Base-by-base conservation (phyloP, 2,797 vertebrate genomes). In the Hybognathus amarus region DNA sequence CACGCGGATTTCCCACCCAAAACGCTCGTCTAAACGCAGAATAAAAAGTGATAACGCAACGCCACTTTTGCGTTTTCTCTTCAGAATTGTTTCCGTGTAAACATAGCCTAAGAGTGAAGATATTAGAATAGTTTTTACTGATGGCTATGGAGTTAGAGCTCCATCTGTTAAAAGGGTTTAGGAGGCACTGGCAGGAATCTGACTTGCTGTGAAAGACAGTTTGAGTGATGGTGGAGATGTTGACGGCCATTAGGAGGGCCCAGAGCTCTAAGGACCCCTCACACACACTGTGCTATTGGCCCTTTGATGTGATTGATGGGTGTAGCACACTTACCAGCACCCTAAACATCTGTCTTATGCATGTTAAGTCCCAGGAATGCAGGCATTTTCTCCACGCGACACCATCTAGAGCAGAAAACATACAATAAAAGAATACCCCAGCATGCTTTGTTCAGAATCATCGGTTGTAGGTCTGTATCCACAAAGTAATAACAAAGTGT, bases 261-360 rank as follows among this genome's bases (percentile, higher is more conserved):
- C 64, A 85, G 77, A 71, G 17, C 73, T 86, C 83, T 90, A 59
- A 63, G 59, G 20, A 79, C 71, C 56, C 10, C 75, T 84, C 47
- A 12, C 38, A 77, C 15, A 6, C 54, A 92, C 88, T 81, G 85
- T 87, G 92, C 92, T 93, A 91, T 92, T 91, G 79, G 88, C 83
- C 89, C 85, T 75, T 90, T 78, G 85, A 91, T 91, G 90, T 94
- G 93, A 94, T 94, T 90, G 91, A 93, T 94, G 91, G 81, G 76
- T 87, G 84, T 87, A 85, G 90, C 89, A 88, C 86, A 87, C 87
- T 90, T 87, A 89, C 90, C 89, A 89, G 82, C 89, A 90, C 90
- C 85, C 90, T 76, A 87, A 91, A 91, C 90, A 86, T 88, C 87
- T 92, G 91, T 91, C 89, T 91, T 89, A 90, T 89, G 90, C 89